Base-by-base conservation (phyloP, 2,113 vertebrate genomes). In the Penelope pileata region DNA sequence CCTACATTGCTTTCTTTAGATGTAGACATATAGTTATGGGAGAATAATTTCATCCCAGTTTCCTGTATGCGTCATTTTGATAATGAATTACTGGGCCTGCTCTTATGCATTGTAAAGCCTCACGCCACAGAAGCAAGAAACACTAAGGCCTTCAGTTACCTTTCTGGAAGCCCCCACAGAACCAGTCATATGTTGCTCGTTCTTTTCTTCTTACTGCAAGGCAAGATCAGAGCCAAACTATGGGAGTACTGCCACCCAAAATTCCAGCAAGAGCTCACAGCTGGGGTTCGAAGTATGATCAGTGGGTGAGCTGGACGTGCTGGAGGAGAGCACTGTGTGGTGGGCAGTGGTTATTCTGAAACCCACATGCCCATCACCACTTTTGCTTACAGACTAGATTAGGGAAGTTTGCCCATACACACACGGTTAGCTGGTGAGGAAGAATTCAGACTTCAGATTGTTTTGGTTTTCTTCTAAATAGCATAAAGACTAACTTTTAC, bases 71-170 rank as follows among this genome's bases (percentile, higher is more conserved):
- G 8, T 76, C 16, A 75, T 75, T 89, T 92, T 85, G 53, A 73
- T 64, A 51, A 64, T 62, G 6, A 92, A 77, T 83, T 80, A 36
- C 12, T 75, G 6, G 18, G 36, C 24, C 42, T 51, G 15, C 10
- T 77, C 70, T 91, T 91, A 64, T 79, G 88, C 86, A 72, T 19
- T 91, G 16, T 72, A 60, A 90, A 83, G 32, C 64, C 56, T 83
- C 59, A 81, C 24, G 80, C 34, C 34, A 67, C 68, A 88, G 56
- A 83, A 81, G 34, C 32, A 77, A 67, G 60, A 83, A 66, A 32
- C 27, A 47, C 58, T 67, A 16, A 48, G 38, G 16, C 43, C 40
- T 59, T 78, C 47, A 56, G 8, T 88, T 69, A 7, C 18, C 38
- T 81, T 94, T 70, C 54, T 67, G 47, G 45, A n/a, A 79, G 21